Conservation (phyloP, 2,113 vertebrate species). For the Nycticebus coucang region DNA sequence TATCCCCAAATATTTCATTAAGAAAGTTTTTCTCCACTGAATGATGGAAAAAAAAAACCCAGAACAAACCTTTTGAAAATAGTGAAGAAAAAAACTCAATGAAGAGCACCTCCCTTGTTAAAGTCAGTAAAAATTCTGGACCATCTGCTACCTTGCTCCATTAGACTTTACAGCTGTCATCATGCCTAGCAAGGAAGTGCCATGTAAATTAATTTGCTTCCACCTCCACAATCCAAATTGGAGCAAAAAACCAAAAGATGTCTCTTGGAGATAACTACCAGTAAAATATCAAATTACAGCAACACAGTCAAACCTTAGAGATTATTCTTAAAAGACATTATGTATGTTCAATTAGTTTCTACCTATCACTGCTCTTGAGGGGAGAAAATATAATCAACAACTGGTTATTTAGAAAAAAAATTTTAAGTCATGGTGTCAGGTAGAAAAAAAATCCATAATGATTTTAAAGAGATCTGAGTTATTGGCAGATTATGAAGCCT, state of each 20-base stretch:
- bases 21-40: not conserved
- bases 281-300: constrained; percentile 31
- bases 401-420: not conserved
- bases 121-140: not conserved
- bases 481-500: not conserved
- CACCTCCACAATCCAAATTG: not conserved
- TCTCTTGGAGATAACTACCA: not conserved
- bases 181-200: not conserved
- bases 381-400: not conserved
- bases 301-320: not conserved
- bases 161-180: not conserved
- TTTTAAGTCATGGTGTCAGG: not conserved
- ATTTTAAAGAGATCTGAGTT: constrained; percentile 31
- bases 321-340: not conserved
- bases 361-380: not conserved
- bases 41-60: not conserved
- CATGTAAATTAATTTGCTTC: not conserved
- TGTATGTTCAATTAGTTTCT: not conserved
- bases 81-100: not conserved
- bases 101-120: not conserved
- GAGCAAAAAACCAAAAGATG: not conserved
- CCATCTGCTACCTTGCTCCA: not conserved
- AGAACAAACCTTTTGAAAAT: not conserved
- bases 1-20: not conserved
- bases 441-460: not conserved